Base-by-base conservation (phyloP, 2,888 invertebrate species). In the Dynastes tityus region DNA sequence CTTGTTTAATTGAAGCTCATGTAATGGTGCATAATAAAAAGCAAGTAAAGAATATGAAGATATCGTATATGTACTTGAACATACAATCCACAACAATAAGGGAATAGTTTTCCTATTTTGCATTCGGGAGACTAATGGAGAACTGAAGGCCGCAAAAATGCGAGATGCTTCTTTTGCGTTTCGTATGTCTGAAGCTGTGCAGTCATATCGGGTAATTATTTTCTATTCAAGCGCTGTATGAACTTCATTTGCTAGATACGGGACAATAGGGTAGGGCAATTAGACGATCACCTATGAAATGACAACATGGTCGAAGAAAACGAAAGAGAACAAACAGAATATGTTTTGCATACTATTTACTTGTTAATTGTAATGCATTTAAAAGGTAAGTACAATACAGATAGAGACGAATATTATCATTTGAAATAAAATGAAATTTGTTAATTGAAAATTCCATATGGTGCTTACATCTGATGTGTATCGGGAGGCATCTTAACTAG, bases 11-110 rank as follows among this genome's bases (percentile, higher is more conserved):
- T 67, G 65, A 45, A 67, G 40, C 40, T 16, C 40, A 67, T 67
- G 65, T 40, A 67, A 67, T n/a, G 40, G 49, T n/a, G 45, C 8
- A 45, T 45, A 67, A n/a, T 16, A 40, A 40, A 67, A 63, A 16
- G 65, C 32, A 63, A n/a, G 22, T 22, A 22, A 40, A 13, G 63
- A 67, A 63, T 67, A 67, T 40, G 45, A 67, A 22, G 65, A 49
- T 27, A 63, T n/a, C 32, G 63, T 11, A 27, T 63, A 22, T 45
- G 16, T 16, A 4, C 55, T 8, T 58, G 22, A 40, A 45, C 6
- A 40, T 16, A 67, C 45, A 40, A 67, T 67, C 16, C 45, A 40
- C 16, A 22, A 45, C 65, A 67, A 40, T 16, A n/a, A 40, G 5
- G 16, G 9, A 8, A 65, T 40, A 16, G 45, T 6, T 45, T 40